Percentiles rank a stretch among this genome's conserved stretches.
These are phyloP conservation scores for Drosophila funebris DNA, from an alignment of 1,140 invertebrate genomes.

Conservation along the genomic window DNA sequence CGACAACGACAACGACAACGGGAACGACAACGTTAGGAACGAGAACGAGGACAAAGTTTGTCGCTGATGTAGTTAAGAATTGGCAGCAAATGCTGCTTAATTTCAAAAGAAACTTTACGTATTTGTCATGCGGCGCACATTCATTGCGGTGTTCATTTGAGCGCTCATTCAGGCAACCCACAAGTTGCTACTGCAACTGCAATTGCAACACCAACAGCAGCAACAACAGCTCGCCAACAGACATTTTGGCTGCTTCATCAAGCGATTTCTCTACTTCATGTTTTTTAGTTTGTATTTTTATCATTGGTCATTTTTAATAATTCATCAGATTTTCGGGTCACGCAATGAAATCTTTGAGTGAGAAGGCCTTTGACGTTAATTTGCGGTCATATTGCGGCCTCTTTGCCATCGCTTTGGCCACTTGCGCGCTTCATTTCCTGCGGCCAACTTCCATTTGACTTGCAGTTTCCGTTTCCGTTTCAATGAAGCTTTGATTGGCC, in stretches of 20 bases:
- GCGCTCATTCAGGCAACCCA: slow-evolving; percentile 66
- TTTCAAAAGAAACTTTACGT: slow-evolving; percentile 82
- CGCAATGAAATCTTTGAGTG: slow-evolving; percentile 27
- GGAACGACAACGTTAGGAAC: no score
- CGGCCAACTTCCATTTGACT: slow-evolving; percentile 75
- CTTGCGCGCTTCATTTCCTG: slow-evolving; percentile 77
- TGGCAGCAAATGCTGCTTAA: slow-evolving; percentile 82
- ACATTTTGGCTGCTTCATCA: slow-evolving; percentile 43
- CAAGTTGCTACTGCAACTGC: slow-evolving; percentile 16
- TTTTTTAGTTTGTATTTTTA: slow-evolving; percentile 34
- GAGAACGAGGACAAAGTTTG: slow-evolving; percentile 74
- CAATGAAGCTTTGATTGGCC: slow-evolving; percentile 80
- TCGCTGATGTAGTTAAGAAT: slow-evolving; percentile 80
- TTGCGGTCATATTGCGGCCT: slow-evolving; percentile 59
- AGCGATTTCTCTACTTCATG: slow-evolving; percentile 14
- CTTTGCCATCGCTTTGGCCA: slow-evolving; percentile 24
- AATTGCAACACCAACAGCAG: slow-evolving; percentile 17
- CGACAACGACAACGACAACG: neutral
- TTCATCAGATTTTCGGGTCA: slow-evolving; percentile 53
- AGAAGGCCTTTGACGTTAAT: slow-evolving; percentile 57
- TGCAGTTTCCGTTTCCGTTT: slow-evolving; percentile 81
- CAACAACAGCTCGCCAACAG: slow-evolving; percentile 3
- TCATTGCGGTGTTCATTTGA: slow-evolving; percentile 82
- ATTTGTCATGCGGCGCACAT: slow-evolving; percentile 81
- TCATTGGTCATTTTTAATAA: slow-evolving; percentile 64